A percentile compares a stretch with the other conserved stretches of the same genome.
Conservation (phyloP, 1,140 invertebrate genomes). For the Procambarus virginalis region DNA sequence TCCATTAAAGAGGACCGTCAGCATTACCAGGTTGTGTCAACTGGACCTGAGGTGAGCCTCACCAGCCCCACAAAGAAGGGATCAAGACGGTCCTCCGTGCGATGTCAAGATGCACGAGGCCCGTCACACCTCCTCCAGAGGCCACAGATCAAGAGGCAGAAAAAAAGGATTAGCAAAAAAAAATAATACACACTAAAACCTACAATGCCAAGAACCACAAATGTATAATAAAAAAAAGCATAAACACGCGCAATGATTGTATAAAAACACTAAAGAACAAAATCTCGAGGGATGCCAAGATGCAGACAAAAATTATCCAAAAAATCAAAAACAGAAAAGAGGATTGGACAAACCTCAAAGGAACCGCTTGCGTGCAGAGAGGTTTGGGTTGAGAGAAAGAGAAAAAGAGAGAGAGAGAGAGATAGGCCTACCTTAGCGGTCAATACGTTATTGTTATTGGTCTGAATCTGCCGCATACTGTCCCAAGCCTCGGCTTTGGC, state of each 20-base stretch:
- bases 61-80: too few relatives aligned
- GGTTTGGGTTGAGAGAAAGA: neutral
- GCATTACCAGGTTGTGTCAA: too few relatives aligned
- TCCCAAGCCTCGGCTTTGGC: constrained; percentile 54
- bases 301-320: neutral
- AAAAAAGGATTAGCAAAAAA: too few relatives aligned
- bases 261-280: neutral
- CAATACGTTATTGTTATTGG: constrained; percentile 59
- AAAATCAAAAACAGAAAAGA: too few relatives aligned
- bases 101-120: too few relatives aligned
- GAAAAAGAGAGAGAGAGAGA: too few relatives aligned
- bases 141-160: too few relatives aligned
- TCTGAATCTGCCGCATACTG: constrained; percentile 45
- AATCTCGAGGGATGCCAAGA: neutral
- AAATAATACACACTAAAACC: neutral
- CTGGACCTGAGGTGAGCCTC: too few relatives aligned
- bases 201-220: neutral
- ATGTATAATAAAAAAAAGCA: too few relatives aligned
- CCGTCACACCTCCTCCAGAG: too few relatives aligned
- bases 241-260: neutral
- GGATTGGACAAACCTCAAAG: neutral
- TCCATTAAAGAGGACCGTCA: too few relatives aligned
- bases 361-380: neutral
- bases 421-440: constrained; percentile 31
- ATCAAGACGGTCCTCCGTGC: too few relatives aligned